Conservation (phyloP, 2,888 invertebrate genomes). For the Scrobipalpa atriplicella region DNA sequence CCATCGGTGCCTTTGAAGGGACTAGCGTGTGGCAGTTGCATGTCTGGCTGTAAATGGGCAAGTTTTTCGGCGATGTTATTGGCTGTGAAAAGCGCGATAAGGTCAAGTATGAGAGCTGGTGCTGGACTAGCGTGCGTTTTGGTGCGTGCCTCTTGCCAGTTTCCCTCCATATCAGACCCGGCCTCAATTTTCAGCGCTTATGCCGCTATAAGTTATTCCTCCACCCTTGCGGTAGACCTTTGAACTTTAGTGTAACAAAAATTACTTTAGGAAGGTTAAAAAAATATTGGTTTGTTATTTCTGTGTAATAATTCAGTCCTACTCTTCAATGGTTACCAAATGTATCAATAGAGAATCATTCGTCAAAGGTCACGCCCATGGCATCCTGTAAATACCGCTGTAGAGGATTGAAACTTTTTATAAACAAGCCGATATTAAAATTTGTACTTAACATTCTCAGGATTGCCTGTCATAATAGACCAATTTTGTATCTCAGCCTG, state of each 20-base stretch:
- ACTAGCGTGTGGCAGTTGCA: constrained; percentile 31
- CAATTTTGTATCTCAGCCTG: no score
- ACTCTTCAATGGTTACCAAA: no score
- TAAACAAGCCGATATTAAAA: no score
- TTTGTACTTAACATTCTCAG: no score
- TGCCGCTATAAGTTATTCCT: constrained; percentile 73
- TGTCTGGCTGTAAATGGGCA: constrained; percentile 40
- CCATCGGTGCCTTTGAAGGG: constrained; percentile 39
- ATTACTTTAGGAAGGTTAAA: background rate
- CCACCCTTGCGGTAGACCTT: constrained; percentile 68
- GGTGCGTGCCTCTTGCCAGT: constrained; percentile 75
- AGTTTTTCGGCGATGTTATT: constrained; percentile 36
- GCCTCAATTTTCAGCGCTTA: constrained; percentile 76
- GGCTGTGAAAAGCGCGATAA: constrained; percentile 34
- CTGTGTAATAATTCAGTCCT: no score
- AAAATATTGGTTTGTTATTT: background rate
- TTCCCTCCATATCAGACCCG: constrained; percentile 70
- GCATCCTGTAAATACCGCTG: background rate
- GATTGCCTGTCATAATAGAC: no score
- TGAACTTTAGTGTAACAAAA: constrained; percentile 38
- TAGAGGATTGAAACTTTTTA: no score
- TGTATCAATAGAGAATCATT: no score
- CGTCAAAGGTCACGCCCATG: background rate
- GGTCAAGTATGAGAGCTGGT: constrained; percentile 46
- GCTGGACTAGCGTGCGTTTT: constrained; percentile 71